phyloP scores from a whole-genome alignment of 1,140 invertebrate species.

The Charaxes varanes region DNA sequence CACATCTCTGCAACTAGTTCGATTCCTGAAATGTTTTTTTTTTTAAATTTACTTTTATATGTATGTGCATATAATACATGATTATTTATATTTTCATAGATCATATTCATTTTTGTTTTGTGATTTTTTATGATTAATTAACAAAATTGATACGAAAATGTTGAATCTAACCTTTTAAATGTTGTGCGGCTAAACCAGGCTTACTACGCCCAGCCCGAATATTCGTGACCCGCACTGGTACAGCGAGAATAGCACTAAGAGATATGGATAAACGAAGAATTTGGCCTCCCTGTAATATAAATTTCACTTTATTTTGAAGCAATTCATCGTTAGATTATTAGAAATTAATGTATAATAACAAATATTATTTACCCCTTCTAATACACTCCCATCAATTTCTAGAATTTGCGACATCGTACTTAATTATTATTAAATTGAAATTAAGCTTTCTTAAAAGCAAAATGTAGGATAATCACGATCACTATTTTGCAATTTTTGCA shows the following conservation, averaged over 20 bases:
- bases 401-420: constrained; percentile 52
- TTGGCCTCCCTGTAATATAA: constrained; percentile 85
- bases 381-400: constrained; percentile 78
- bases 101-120: too few species aligned
- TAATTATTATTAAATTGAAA: constrained; percentile 4
- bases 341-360: too few species aligned
- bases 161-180: constrained; percentile 91
- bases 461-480: too few species aligned
- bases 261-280: constrained; percentile 87
- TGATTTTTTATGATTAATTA: too few species aligned
- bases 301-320: neutral
- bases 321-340: too few species aligned
- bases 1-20: constrained; percentile 83
- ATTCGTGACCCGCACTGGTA: constrained; percentile 84
- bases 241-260: constrained; percentile 83
- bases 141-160: too few species aligned
- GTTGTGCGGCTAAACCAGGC: constrained; percentile 90
- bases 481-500: too few species aligned
- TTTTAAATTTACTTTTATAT: too few species aligned
- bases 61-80: too few species aligned
- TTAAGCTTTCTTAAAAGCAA: too few species aligned
- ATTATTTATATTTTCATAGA: too few species aligned
- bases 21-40: too few species aligned
- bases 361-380: constrained; percentile 75
- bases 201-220: constrained; percentile 87